Conservation (phyloP, 1,140 invertebrate species). For the Lucilia sericata region DNA sequence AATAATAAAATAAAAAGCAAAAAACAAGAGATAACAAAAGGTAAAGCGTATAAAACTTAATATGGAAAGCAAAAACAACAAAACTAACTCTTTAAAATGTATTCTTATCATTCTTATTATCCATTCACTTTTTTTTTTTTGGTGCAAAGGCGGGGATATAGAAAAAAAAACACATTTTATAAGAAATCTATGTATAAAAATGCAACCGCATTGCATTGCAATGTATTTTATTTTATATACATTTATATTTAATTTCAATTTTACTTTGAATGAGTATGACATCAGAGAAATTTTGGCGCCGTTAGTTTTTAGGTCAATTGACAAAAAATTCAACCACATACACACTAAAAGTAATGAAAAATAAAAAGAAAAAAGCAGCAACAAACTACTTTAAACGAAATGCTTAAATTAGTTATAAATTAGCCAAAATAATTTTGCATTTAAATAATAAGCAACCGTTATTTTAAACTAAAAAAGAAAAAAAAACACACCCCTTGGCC, state of each 20-base stretch:
- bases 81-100: too few species aligned
- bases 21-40: background rate
- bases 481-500: background rate
- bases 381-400: background rate
- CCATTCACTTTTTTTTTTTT: too few species aligned
- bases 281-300: constrained; percentile 43
- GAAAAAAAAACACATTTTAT: too few species aligned
- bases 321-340: constrained; percentile 16
- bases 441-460: constrained; percentile 19
- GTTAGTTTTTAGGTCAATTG: constrained; percentile 39
- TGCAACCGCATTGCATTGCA: background rate
- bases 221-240: background rate
- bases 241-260: constrained; percentile 6
- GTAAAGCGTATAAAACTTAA: background rate
- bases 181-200: background rate
- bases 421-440: background rate
- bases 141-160: too few species aligned
- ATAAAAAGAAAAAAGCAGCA: background rate
- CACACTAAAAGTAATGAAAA: background rate
- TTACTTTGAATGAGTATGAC: constrained; percentile 30
- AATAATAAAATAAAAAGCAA: background rate
- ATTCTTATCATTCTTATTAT: too few species aligned
- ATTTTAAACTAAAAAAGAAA: background rate
- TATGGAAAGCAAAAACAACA: too few species aligned
- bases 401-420: background rate